Percentiles rank a stretch among this genome's conserved stretches.
Evolutionary conservation across 2,888 invertebrate species (phyloP).

Genomic region (Leptopilina myrica): DNA sequence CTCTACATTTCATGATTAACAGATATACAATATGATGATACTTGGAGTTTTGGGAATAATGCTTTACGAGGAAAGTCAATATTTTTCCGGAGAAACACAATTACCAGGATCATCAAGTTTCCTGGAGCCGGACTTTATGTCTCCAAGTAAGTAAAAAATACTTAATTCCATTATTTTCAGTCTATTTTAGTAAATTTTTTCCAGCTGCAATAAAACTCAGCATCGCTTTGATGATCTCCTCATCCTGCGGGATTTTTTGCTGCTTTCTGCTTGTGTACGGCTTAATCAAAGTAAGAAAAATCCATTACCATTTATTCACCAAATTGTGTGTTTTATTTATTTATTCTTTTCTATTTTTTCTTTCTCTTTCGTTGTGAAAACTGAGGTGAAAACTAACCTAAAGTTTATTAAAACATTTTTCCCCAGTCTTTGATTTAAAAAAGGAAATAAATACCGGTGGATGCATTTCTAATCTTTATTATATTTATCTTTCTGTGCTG

Average conservation of each 20-base stretch:
- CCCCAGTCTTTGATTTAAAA: no score
- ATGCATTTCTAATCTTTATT: no score
- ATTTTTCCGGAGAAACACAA: constrained; percentile 79
- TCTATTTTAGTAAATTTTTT: constrained; percentile 67
- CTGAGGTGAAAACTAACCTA: no score
- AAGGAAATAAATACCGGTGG: no score
- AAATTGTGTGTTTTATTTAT: not conserved
- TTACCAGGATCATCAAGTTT: constrained; percentile 74
- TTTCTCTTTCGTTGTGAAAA: not conserved
- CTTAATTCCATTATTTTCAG: constrained; percentile 46
- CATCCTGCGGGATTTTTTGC: constrained; percentile 83
- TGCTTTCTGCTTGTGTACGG: constrained; percentile 84
- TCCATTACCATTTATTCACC: not conserved
- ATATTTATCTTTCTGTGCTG: no score
- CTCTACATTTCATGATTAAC: constrained; percentile 55
- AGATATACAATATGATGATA: constrained; percentile 84
- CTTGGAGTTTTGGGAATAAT: constrained; percentile 82
- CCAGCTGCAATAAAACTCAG: constrained; percentile 86
- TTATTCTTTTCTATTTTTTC: not conserved
- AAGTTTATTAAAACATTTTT: no score
- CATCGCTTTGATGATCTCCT: constrained; percentile 82
- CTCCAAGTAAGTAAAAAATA: constrained; percentile 74
- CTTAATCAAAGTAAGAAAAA: constrained; percentile 81
- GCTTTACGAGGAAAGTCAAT: constrained; percentile 83
- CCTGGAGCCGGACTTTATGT: constrained; percentile 76